phyloP scores from a whole-genome alignment of 2,797 vertebrate genomes.

The Siniperca undulata region DNA sequence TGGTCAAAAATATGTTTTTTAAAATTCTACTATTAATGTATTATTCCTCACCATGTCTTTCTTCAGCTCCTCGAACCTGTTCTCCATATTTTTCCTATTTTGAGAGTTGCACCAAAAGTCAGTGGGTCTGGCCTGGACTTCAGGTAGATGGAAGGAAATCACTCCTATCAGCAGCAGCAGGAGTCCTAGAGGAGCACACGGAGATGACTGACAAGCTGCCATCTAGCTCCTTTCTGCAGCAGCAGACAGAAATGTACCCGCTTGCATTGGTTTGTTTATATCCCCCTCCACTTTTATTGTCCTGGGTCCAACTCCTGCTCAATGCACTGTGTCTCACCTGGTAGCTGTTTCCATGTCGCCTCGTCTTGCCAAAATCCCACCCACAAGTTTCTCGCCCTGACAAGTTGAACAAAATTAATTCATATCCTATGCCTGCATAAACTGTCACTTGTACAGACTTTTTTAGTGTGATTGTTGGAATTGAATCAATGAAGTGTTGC shows the following conservation, averaged over 20 bases:
- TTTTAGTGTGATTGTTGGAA: background rate
- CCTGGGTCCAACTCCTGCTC: background rate
- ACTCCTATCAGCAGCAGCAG: conserved; percentile 75
- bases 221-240: conserved; percentile 23
- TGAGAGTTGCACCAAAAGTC: conserved; percentile 67
- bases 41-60: conserved; percentile 60
- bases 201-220: conserved; percentile 34
- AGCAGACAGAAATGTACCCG: background rate
- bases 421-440: background rate
- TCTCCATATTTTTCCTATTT: conserved; percentile 36
- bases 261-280: background rate
- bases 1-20: background rate
- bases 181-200: conserved; percentile 56
- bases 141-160: conserved; percentile 53
- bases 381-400: conserved; percentile 5
- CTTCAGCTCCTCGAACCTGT: conserved; percentile 4
- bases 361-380: conserved; percentile 12
- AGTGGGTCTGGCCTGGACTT: conserved; percentile 43
- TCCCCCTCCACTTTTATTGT: background rate
- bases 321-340: rapidly evolving
- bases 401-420: background rate
- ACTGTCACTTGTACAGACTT: rapidly evolving
- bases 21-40: background rate
- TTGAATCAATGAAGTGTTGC: background rate
- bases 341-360: background rate